Evolutionary conservation across 1,140 invertebrate species (phyloP).

Genomic region (Bicyclus anynana): DNA sequence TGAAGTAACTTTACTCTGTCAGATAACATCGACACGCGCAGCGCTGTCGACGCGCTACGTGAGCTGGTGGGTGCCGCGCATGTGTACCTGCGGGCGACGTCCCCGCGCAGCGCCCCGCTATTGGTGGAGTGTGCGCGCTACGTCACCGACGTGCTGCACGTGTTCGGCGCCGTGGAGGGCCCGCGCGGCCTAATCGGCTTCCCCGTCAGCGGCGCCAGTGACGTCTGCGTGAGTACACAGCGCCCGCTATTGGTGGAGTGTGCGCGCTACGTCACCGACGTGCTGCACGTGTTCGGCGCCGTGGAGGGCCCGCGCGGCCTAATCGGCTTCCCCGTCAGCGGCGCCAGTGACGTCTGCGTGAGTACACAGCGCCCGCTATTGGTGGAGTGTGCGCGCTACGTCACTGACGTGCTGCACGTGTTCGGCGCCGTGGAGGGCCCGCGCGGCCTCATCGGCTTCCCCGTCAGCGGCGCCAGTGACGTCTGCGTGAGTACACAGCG

Average conservation of each 20-base stretch:
- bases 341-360: constrained; percentile 75
- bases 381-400: constrained; percentile 85
- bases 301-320: constrained; percentile 82
- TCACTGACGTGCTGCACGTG: constrained; percentile 91
- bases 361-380: constrained; percentile 79
- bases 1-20: neutral
- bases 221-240: constrained; percentile 77
- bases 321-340: constrained; percentile 87
- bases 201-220: constrained; percentile 76
- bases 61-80: constrained; percentile 91
- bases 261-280: constrained; percentile 89
- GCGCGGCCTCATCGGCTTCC: constrained; percentile 88
- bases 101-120: constrained; percentile 78
- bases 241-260: constrained; percentile 82
- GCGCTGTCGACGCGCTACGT: constrained; percentile 88
- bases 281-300: constrained; percentile 94
- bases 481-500: constrained; percentile 78
- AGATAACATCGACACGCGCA: constrained; percentile 97
- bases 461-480: constrained; percentile 71
- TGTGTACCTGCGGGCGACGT: constrained; percentile 86
- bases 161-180: constrained; percentile 91
- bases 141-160: constrained; percentile 90
- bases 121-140: constrained; percentile 86
- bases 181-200: constrained; percentile 88
- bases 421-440: constrained; percentile 90